These are phyloP conservation scores for Automeris io DNA, from an alignment of 2,888 invertebrate genomes.

Conservation along the genomic window DNA sequence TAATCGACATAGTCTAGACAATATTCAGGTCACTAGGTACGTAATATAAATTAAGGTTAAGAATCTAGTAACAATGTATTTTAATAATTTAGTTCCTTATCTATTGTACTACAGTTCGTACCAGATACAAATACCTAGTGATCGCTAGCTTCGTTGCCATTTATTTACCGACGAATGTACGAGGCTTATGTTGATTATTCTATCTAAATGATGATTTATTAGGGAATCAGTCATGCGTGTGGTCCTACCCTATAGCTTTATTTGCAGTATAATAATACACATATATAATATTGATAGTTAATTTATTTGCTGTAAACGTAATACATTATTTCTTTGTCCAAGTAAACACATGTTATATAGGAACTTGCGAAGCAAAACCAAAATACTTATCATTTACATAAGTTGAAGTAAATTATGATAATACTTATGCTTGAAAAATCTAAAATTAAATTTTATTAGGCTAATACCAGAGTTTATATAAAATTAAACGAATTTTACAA, in stretches of 20 bases:
- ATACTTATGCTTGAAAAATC: no score
- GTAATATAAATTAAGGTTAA: no score
- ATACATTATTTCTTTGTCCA: slow-evolving; percentile 1
- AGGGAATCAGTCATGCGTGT: slow-evolving; percentile 64
- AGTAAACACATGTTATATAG: no score
- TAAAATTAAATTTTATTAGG: slow-evolving; percentile 4
- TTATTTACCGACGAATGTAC: slow-evolving; percentile 31
- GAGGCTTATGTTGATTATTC: slow-evolving; percentile 72
- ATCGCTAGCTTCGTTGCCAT: slow-evolving; percentile 19
- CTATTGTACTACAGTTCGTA: neutral
- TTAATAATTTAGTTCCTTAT: no score
- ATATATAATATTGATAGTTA: slow-evolving; percentile 36
- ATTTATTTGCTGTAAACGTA: slow-evolving; percentile 21
- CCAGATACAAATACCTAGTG: slow-evolving; percentile 8
- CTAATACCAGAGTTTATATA: neutral
- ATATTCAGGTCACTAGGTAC: no score
- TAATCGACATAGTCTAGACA: no score
- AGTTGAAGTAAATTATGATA: no score
- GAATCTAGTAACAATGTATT: no score
- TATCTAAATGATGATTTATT: slow-evolving; percentile 74
- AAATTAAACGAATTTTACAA: slow-evolving; percentile 1
- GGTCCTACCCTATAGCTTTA: slow-evolving; percentile 63
- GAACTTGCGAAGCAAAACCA: no score
- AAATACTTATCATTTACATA: no score
- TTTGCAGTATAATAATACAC: slow-evolving; percentile 57